Base-by-base conservation (phyloP, 2,797 vertebrate genomes). In the Picus viridis region DNA sequence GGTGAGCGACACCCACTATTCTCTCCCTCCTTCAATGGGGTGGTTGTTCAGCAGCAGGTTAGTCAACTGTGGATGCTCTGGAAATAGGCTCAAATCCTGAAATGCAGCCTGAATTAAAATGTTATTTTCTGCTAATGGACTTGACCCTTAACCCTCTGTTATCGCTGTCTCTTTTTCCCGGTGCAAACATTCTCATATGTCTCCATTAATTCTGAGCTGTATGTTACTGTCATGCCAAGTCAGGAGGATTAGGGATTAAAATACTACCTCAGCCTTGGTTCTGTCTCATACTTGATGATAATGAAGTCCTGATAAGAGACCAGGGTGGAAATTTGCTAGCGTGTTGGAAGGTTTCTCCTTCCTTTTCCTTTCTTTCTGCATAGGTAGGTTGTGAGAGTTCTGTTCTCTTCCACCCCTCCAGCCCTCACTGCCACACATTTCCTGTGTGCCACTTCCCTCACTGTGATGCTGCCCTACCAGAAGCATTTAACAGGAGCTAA, bases 121-220 rank as follows among this genome's bases (percentile, higher is more conserved):
- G 91, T 96, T 96, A 90, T 97, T 97, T 96, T 96, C 97, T 97
- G 89, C 96, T 97, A 97, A 97, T 96, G 97, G 96, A 96, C 96
- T 95, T 97, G 96, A 97, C 96, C 97, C 86, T 89, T 97, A 86
- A 77, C 96, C 96, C 81, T 85, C 75, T 75, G 90, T 93, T 96
- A 96, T 97, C 95, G 17, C 79, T 45, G 51, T 73, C 73, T 92
- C 92, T 88, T 82, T 95, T 92, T 92, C 4, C 6, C 90, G 91
- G 74, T 93, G 90, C 95, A 95, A 95, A 92, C 94, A 90, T 92
- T 97, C 95, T 96, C 91, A 4, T 93, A 58, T 96, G 85, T 95
- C 95, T 96, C 96, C 95, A 96, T 97, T 97, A 95, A 93, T 95
- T 95, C 95, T 84, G 87, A 89, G 81, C 79, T 94, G 65, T 65